Evolutionary conservation across 2,797 vertebrate genomes (phyloP), one percentile per base, ranked within the genome.

Genomic region (Apogon talboti): DNA sequence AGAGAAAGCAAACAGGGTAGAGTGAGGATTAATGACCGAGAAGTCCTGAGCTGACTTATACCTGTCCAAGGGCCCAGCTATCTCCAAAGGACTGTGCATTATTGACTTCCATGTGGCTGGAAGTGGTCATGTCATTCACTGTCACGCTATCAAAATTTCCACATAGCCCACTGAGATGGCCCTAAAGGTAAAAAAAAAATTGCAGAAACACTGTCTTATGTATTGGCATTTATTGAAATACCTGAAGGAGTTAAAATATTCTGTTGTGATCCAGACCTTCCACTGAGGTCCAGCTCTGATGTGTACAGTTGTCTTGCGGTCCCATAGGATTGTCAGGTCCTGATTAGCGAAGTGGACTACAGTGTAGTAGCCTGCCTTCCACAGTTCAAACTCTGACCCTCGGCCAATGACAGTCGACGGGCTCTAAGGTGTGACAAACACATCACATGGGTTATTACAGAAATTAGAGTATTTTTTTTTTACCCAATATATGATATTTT

Each of bases 121-220:
- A 98, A 48, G 97, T 98, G 64, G 96, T 99, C 93, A 99, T 95
- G 76, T 99, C 98, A 75, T 99, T 99, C 75, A 96, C 97, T 66
- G 98, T 98, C 69, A 96, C 96, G 74, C 95, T 96, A 89, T 99
- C 98, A 93, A 99, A 99, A 82, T 99, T 99, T 71, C 98, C 98
- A 93, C 98, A 99, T 56, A 99, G 87, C 50, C 97, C 98, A 80
- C 92, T 90, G 54, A 99, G 88, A 40, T 86, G 87, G 5, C 90
- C 87, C 88, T 90, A 21, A 3, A 57, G 24, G 61, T 2, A 28
- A 59, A 35, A 37, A 11, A 47, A 59, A 35, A 37, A 11, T 44
- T 2, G 38, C 18, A 59, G 11, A 61, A 3, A 12, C 7, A 19
- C 3, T 7, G 3, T 66, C 13, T n/a, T 4, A 46, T 40, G 15